Conservation (phyloP, 2,797 vertebrate genomes). For the Hybognathus amarus region DNA sequence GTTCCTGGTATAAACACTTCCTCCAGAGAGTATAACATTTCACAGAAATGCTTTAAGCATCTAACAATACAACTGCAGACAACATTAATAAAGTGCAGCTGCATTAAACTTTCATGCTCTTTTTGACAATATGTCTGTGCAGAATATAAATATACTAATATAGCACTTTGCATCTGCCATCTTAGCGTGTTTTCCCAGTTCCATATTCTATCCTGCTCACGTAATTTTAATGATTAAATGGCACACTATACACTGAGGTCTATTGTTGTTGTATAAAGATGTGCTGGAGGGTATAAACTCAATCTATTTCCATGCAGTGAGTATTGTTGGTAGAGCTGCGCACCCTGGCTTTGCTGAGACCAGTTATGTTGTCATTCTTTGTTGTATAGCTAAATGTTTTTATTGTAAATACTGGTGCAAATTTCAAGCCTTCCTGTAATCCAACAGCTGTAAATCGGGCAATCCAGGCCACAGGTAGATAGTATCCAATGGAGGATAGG, state of each 20-base stretch:
- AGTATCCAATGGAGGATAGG: slow-evolving; percentile 62
- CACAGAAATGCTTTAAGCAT: neutral
- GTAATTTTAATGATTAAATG: neutral
- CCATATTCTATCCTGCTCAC: neutral
- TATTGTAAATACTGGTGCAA: slow-evolving; percentile 11
- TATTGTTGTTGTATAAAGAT: slow-evolving; percentile 33
- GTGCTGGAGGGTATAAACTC: slow-evolving; percentile 13
- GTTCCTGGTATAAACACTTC: neutral
- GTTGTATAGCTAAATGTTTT: neutral
- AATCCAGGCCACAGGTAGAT: slow-evolving; percentile 60
- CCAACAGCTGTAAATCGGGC: slow-evolving; percentile 58
- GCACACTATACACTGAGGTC: slow-evolving; percentile 49
- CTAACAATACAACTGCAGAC: neutral
- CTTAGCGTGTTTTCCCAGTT: neutral
- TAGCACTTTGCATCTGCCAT: neutral
- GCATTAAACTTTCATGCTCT: neutral
- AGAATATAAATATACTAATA: slow-evolving; percentile 3
- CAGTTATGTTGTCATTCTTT: neutral
- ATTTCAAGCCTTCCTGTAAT: slow-evolving; percentile 22
- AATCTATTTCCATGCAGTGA: slow-evolving; percentile 12
- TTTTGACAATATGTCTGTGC: neutral
- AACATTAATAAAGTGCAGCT: neutral
- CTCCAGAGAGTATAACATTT: neutral
- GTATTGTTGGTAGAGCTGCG: neutral
- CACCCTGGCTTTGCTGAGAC: neutral